A percentile compares a stretch with the other conserved stretches of the same genome.
phyloP scores from a whole-genome alignment of 2,113 vertebrate species.

The Jacana jacana region DNA sequence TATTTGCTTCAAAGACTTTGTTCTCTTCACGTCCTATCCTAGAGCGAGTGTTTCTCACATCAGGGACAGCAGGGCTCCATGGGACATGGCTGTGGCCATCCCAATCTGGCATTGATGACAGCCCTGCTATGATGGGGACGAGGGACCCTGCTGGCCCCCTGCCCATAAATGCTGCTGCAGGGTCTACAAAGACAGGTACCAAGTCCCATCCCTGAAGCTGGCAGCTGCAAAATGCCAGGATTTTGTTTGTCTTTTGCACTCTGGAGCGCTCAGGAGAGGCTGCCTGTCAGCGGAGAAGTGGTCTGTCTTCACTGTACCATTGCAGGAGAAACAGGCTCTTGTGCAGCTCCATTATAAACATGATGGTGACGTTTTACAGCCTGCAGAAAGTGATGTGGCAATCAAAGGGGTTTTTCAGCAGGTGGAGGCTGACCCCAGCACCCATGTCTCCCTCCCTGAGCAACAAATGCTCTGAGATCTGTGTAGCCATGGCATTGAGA shows the following conservation, averaged over 20 bases:
- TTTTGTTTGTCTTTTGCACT: background rate
- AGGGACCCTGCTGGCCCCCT: background rate
- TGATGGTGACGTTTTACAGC: background rate
- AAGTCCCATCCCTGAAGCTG: background rate
- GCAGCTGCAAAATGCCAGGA: background rate
- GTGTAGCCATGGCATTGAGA: background rate
- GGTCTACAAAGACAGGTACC: background rate
- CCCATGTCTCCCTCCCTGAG: background rate
- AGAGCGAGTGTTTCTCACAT: no score
- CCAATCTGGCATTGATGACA: background rate
- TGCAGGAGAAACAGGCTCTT: background rate
- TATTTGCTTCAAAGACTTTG: no score
- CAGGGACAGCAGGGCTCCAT: rapidly evolving
- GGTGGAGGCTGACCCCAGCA: background rate
- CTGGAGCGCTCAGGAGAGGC: background rate
- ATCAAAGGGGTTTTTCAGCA: background rate
- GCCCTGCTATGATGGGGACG: rapidly evolving
- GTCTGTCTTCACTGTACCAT: rapidly evolving
- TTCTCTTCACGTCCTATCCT: no score
- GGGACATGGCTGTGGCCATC: background rate
- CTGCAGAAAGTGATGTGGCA: background rate
- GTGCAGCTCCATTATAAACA: background rate
- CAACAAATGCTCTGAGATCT: background rate
- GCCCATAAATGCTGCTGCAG: rapidly evolving
- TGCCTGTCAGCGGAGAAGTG: background rate